These are phyloP conservation scores for Heliocidaris tuberculata DNA, from an alignment of 35 echinoderm and acorn worm species.

Conservation along the genomic window DNA sequence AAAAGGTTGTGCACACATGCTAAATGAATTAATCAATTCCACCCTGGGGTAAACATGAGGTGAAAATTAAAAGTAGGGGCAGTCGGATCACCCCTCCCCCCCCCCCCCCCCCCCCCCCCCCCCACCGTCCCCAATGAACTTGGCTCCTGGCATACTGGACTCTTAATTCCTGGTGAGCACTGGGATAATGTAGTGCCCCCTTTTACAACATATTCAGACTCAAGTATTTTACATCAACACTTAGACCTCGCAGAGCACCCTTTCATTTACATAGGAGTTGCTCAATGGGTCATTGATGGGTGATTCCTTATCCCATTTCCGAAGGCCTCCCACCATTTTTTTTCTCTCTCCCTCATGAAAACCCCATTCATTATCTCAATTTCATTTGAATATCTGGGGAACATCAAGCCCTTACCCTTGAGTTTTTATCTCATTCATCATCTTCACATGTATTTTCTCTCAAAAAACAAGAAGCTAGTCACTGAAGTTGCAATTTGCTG, in stretches of 20 bases:
- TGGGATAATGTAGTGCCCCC: not conserved
- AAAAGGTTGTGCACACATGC: not conserved
- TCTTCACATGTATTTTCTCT: not conserved
- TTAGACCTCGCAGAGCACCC: not conserved
- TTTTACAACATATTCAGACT: not conserved
- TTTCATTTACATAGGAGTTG: not conserved
- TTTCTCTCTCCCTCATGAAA: not conserved
- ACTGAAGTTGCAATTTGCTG: not conserved
- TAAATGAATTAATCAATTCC: not conserved
- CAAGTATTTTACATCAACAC: not conserved
- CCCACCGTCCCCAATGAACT: not conserved
- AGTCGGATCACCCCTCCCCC: not conserved
- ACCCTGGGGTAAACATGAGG: not conserved
- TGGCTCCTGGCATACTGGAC: not conserved
- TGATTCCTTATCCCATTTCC: slow-evolving; percentile 11
- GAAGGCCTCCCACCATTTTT: not conserved
- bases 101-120: too few species aligned
- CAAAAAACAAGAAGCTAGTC: not conserved
- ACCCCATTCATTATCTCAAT: slow-evolving; percentile 9
- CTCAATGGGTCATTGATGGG: slow-evolving; percentile 8
- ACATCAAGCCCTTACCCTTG: slow-evolving; percentile 1
- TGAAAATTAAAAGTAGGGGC: not conserved
- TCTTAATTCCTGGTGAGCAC: not conserved
- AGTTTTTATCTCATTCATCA: not conserved
- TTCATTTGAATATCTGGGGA: not conserved